Base-by-base conservation (phyloP, 2,888 invertebrate species). In the Cryptocephalus moraei region DNA sequence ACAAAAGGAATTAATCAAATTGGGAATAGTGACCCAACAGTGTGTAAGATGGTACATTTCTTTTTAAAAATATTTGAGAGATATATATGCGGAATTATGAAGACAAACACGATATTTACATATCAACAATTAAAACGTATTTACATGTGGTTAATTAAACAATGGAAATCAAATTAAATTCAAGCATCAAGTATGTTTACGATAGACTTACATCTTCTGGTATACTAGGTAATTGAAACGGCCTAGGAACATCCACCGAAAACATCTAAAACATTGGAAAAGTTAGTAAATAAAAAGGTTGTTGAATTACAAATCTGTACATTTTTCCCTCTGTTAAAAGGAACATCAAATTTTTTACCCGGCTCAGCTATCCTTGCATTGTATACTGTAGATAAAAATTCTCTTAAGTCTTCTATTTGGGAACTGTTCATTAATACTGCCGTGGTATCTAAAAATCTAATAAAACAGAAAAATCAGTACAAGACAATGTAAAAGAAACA, bases 201-300 rank as follows among this genome's bases (percentile, higher is more conserved):
- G 9, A 41, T 33, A 14, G 36, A 80, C 87, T 83, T 73, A 93
- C 95, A 78, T 94, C 95, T 73, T 93, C 90, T 45, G 94, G 94
- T 75, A 97, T 92, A 71, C 88, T 91, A 13, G 96, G 95, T 59
- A 97, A 75, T 65, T 85, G 84, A 60, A 82, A 84, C 62, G 86
- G 82, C 67, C 84, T 80, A 32, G 91, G 91, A 59, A 85, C 81
- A 62, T 82, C 82, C 58, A 85, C 84, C 55, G 79, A 79, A 63
- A 93, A 92, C 64, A 81, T 79, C 83, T 91, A 75, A 56, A 80
- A 81, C 36, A 36, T 36, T 36, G 36, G 6, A 36, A 6, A 36
- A 12, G 12, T 36, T 36, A 11, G 12, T 36, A 36, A 36, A 4
- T 36, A 4, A 36, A 22, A 22, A 22, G n/a, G 22, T 22, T 22